Evolutionary conservation across 2,888 invertebrate genomes (phyloP).

Genomic region (Drosophila hamatofila): DNA sequence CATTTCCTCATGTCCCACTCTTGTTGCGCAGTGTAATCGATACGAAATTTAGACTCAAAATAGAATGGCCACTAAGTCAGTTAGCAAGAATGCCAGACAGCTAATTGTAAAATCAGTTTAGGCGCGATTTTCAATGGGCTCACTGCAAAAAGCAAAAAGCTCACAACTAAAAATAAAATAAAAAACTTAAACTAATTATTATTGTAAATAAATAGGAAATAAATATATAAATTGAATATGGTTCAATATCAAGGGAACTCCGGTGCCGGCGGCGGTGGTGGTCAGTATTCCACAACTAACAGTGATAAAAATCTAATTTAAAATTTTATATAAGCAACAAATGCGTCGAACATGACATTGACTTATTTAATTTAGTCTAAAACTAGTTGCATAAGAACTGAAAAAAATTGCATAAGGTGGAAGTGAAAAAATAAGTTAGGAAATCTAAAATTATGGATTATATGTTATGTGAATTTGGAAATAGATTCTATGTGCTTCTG

Average conservation of each 20-base stretch:
- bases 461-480: not conserved
- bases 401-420: not conserved
- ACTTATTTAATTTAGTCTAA: not conserved
- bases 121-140: conserved; percentile 78
- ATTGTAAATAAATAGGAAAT: conserved; percentile 2
- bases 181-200: not conserved
- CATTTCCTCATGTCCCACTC: not conserved
- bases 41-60: conserved; percentile 80
- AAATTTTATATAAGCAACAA: conserved; percentile 19
- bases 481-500: not conserved
- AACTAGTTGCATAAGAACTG: conserved; percentile 3
- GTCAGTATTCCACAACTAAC: conserved; percentile 34
- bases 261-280: conserved; percentile 57
- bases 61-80: conserved; percentile 82
- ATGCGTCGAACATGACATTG: not conserved
- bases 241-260: conserved; percentile 69
- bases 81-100: conserved; percentile 76
- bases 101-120: conserved; percentile 82
- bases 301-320: not conserved
- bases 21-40: conserved; percentile 71
- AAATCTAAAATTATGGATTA: not conserved
- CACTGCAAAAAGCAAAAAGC: conserved; percentile 58
- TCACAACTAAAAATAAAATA: conserved; percentile 52
- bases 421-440: not conserved
- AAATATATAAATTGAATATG: conserved; percentile 43